Conservation (phyloP, 2,888 invertebrate genomes). For the Pristionchus maxplancki region DNA sequence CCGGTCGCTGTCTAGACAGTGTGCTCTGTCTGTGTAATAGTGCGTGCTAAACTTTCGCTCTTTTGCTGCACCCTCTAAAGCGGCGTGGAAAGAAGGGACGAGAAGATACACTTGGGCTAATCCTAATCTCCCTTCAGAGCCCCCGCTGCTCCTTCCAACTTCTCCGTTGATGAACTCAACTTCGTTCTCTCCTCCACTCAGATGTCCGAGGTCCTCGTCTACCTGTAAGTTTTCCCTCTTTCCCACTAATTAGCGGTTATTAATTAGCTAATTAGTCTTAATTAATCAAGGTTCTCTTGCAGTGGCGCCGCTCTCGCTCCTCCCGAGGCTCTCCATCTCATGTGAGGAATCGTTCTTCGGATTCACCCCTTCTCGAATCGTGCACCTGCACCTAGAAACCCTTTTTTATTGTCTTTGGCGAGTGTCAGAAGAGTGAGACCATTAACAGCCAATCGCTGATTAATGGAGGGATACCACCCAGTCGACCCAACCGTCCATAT, state of each 20-base stretch:
- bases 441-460: neutral
- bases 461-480: neutral
- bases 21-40: neutral
- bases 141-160: neutral
- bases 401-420: too few species aligned
- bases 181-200: conserved; percentile 8
- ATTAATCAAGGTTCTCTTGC: conserved; percentile 9
- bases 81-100: neutral
- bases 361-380: neutral
- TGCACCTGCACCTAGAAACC: neutral
- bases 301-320: conserved; percentile 48
- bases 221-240: conserved; percentile 2
- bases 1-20: neutral
- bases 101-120: neutral
- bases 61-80: neutral
- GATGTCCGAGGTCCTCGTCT: conserved; percentile 47
- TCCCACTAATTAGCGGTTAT: neutral
- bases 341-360: conserved; percentile 14
- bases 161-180: conserved; percentile 4
- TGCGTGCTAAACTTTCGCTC: neutral
- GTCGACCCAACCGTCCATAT: neutral
- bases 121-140: neutral
- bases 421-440: too few species aligned
- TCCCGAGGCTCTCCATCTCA: neutral
- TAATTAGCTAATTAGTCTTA: neutral